Base-by-base conservation (phyloP, 2,113 vertebrate genomes). In the Channa argus region DNA sequence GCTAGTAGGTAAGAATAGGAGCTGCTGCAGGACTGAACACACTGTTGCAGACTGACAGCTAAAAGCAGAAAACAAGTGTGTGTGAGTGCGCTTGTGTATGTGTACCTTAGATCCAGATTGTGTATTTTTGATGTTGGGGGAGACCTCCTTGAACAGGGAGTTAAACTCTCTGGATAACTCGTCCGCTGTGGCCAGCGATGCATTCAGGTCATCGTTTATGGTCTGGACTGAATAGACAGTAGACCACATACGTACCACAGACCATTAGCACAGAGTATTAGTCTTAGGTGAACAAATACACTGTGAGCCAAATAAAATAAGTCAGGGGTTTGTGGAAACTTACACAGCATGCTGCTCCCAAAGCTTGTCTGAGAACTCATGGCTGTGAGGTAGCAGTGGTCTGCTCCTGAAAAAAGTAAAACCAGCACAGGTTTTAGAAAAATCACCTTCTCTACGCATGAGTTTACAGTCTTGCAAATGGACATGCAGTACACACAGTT, bases 161-260 rank as follows among this genome's bases (percentile, higher is more conserved):
- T 24, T 89, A 70, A 95, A 95, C 71, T 95, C 93, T 39, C 63
- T 92, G 71, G 94, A 94, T 24, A 95, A 72, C 83, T 94, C 94
- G 51, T 95, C 94, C 0, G 94, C 94, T 13, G 86, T 91, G 14
- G 93, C 93, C 71, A 95, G 61, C 3, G 94, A 95, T 1, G 94
- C 91, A 33, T 83, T 94, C 47, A 95, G 84, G 62, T 95, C 94
- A 5, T 93, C 86, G 3, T 89, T 91, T 8, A 95, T 94, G 6
- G 52, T 38, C 77, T 92, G 91, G 83, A 95, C 94, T 95, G 84
- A 58, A 83, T 2, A 63, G 4, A 24, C 24, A 24, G 24, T 24
- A 47, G 72, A 81, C 10, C 61, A 82, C 13, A 85, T 0, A 71
- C 33, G 36, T 2, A 78, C 12, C 43, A 50, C 11, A 69, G 39